phyloP scores from a whole-genome alignment of 2,888 invertebrate genomes.

The Elegia similella region DNA sequence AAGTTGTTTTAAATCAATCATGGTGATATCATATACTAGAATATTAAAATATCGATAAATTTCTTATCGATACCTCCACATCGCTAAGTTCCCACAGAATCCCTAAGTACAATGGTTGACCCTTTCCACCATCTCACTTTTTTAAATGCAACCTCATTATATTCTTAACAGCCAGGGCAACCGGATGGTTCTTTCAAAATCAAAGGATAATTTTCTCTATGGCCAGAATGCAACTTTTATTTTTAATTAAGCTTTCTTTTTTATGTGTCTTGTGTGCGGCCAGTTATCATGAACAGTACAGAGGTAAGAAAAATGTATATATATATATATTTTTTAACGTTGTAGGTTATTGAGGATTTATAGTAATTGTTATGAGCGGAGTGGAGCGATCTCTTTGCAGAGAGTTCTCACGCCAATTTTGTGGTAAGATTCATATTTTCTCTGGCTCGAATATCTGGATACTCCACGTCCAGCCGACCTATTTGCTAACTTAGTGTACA shows the following conservation, averaged over 20 bases:
- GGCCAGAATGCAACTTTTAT: constrained; percentile 20
- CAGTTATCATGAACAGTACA: constrained; percentile 66
- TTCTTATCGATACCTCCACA: not conserved
- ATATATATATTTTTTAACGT: too few relatives aligned
- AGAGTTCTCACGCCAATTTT: too few relatives aligned
- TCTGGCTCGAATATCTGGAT: too few relatives aligned
- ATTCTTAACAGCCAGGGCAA: not conserved
- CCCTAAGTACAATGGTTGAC: not conserved
- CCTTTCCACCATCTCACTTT: not conserved
- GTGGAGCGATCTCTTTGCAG: too few relatives aligned
- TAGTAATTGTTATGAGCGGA: too few relatives aligned
- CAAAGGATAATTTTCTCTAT: not conserved
- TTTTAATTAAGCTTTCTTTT: constrained; percentile 27
- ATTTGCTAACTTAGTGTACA: too few relatives aligned
- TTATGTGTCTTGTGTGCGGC: constrained; percentile 38
- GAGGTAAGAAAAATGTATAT: constrained; percentile 48
- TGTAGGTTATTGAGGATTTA: too few relatives aligned
- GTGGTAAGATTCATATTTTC: too few relatives aligned
- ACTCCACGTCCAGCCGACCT: too few relatives aligned
- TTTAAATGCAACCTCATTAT: constrained; percentile 9
- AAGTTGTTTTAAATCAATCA: too few relatives aligned
- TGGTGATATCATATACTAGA: not conserved
- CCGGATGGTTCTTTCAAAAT: not conserved
- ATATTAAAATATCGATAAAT: not conserved
- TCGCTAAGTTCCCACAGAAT: not conserved